These are phyloP conservation scores for Drymonia ruficornis DNA, from an alignment of 2,888 invertebrate species.

Conservation along the genomic window DNA sequence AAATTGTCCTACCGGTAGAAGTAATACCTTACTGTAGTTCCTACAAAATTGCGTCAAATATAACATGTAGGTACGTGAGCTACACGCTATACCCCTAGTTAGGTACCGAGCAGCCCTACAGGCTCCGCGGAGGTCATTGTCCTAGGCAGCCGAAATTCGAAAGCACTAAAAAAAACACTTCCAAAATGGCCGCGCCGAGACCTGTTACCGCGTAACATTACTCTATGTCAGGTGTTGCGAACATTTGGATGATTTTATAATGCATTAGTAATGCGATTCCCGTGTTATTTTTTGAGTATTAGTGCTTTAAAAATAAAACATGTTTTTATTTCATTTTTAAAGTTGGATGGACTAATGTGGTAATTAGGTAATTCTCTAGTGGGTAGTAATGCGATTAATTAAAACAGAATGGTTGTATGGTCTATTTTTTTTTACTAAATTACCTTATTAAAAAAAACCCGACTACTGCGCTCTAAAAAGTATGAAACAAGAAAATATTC, in stretches of 20 bases:
- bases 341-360: not conserved
- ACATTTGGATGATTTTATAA: slow-evolving; percentile 49
- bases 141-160: slow-evolving; percentile 84
- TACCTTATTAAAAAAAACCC: too few relatives aligned
- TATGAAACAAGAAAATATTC: too few relatives aligned
- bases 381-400: not conserved
- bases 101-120: slow-evolving; percentile 36
- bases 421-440: not conserved
- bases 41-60: not conserved
- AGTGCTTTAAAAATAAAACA: slow-evolving; percentile 5
- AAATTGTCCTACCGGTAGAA: too few relatives aligned
- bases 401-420: not conserved
- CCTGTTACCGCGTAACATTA: slow-evolving; percentile 83
- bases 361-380: not conserved
- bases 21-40: too few relatives aligned
- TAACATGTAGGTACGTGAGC: not conserved
- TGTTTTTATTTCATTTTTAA: not conserved
- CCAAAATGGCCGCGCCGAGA: slow-evolving; percentile 76
- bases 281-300: slow-evolving; percentile 7
- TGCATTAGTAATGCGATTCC: slow-evolving; percentile 14
- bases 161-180: slow-evolving; percentile 82
- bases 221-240: slow-evolving; percentile 76
- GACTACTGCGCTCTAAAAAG: too few relatives aligned
- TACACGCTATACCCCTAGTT: slow-evolving; percentile 1
- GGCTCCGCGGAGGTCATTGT: slow-evolving; percentile 69